These are phyloP conservation scores for Ornithoptera priamus DNA, from an alignment of 2,888 invertebrate genomes.

Conservation along the genomic window DNA sequence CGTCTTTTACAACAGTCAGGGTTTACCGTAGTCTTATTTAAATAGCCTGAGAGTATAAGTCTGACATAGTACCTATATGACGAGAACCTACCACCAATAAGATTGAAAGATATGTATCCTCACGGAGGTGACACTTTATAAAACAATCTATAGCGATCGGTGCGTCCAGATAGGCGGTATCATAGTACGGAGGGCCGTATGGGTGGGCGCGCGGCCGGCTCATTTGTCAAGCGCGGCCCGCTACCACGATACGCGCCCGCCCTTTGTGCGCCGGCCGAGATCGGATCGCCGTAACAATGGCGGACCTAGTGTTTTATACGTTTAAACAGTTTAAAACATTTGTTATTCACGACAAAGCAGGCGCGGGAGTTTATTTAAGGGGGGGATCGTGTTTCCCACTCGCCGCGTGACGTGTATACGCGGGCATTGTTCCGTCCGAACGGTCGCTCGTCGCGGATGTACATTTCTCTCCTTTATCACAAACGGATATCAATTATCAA, in stretches of 20 bases:
- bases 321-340: conserved; percentile 70
- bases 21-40: too few species aligned
- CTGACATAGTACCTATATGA: too few species aligned
- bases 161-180: conserved; percentile 26
- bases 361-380: conserved; percentile 40
- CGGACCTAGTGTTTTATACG: conserved; percentile 58
- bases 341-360: conserved; percentile 50
- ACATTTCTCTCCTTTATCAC: neutral
- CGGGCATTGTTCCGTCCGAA: too few species aligned
- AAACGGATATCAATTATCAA: too few species aligned
- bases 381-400: conserved; percentile 45
- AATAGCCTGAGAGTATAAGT: too few species aligned
- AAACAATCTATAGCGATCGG: conserved; percentile 25
- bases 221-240: conserved; percentile 66
- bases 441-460: neutral
- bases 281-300: conserved; percentile 64
- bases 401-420: too few species aligned
- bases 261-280: conserved; percentile 55
- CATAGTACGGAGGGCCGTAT: conserved; percentile 43
- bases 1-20: too few species aligned
- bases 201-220: conserved; percentile 58
- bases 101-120: neutral
- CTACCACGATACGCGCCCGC: conserved; percentile 65
- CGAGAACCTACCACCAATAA: too few species aligned
- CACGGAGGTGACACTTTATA: conserved; percentile 9